A percentile compares a stretch with the other conserved stretches of the same genome.
phyloP scores from a whole-genome alignment of 2,797 vertebrate species.

The Phrynocephalus guinanensis region DNA sequence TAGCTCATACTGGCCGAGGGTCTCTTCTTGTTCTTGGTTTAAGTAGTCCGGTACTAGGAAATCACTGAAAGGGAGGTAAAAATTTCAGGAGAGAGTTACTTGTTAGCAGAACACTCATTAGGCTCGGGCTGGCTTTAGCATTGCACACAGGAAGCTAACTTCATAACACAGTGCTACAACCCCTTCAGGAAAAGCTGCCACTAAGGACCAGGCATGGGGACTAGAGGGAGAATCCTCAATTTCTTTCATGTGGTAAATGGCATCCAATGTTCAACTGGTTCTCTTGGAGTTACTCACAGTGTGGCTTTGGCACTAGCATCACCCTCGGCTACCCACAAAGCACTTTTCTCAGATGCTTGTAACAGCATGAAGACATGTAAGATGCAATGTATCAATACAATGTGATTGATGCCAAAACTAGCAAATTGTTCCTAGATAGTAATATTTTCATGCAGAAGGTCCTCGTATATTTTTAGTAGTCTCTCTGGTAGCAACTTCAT shows the following conservation, averaged over 20 bases:
- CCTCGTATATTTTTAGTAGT: constrained; percentile 1
- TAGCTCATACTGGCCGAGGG: constrained; percentile 93
- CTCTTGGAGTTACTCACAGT: neutral
- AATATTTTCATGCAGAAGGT: neutral
- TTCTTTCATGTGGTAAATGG: neutral
- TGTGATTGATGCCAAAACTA: neutral
- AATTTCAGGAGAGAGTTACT: constrained; percentile 78
- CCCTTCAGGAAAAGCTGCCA: constrained; percentile 14
- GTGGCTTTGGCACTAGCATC: neutral
- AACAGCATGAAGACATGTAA: neutral
- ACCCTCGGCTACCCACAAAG: neutral
- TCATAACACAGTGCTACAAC: constrained; percentile 19
- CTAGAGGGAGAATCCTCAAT: neutral
- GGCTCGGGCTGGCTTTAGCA: constrained; percentile 36
- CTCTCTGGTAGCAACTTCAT: constrained; percentile 9
- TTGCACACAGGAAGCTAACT: constrained; percentile 45
- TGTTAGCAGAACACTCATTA: constrained; percentile 49
- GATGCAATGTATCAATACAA: neutral
- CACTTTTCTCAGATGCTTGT: neutral
- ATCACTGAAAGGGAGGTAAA: constrained; percentile 86
- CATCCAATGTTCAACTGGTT: neutral
- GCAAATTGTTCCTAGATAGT: neutral
- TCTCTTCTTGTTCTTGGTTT: constrained; percentile 96
- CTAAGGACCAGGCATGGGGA: neutral
- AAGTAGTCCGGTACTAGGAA: constrained; percentile 99